These are phyloP conservation scores for Stictonetta naevosa DNA, from an alignment of 2,113 vertebrate genomes.

Conservation along the genomic window DNA sequence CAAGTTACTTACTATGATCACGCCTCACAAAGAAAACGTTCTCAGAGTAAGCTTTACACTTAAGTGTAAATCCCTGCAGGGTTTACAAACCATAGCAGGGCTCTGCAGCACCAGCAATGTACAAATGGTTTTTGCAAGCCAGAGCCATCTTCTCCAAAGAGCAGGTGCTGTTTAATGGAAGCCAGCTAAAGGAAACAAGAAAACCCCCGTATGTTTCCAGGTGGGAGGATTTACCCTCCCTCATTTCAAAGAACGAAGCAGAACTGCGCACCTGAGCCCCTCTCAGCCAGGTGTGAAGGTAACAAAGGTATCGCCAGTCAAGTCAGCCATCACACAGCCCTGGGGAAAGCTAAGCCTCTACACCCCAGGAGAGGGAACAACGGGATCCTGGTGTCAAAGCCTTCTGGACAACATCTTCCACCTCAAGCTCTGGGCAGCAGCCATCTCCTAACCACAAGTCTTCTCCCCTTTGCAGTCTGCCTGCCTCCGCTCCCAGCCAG, in stretches of 20 bases:
- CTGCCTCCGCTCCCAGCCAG: background rate
- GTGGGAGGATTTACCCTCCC: background rate
- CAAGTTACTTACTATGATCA: fast-evolving
- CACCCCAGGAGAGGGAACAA: background rate
- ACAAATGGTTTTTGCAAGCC: background rate
- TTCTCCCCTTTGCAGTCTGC: too few relatives aligned
- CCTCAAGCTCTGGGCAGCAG: background rate
- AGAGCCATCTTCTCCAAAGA: background rate
- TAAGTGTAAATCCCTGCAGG: background rate
- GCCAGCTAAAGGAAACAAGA: background rate
- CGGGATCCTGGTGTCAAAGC: background rate
- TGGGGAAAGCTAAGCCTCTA: background rate
- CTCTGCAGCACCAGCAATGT: fast-evolving
- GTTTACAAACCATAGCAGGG: background rate
- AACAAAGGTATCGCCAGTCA: background rate
- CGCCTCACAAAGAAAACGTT: background rate
- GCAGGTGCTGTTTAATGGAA: background rate
- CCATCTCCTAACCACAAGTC: background rate
- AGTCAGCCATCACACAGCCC: background rate
- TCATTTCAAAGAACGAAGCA: background rate
- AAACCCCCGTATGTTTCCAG: background rate
- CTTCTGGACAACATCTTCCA: background rate
- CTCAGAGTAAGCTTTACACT: background rate
- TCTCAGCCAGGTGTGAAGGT: background rate
- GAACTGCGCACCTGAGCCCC: background rate